These are phyloP conservation scores for Xylocampa areola DNA, from an alignment of 2,888 invertebrate genomes.

Conservation along the genomic window DNA sequence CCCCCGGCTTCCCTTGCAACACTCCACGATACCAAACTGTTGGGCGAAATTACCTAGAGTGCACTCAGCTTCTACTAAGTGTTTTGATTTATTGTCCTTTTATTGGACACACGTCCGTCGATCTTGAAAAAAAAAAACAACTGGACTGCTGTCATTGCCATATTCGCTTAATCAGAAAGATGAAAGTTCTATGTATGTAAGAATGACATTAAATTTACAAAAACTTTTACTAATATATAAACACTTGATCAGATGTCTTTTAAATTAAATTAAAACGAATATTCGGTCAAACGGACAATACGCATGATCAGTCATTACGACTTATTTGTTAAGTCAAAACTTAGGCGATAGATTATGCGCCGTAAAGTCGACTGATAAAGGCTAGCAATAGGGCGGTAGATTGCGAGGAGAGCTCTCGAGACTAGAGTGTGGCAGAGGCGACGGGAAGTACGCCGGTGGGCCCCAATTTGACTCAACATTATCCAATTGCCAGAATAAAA, in stretches of 20 bases:
- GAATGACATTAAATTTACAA: no score
- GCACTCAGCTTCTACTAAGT: conserved; percentile 79
- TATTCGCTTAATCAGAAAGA: background rate
- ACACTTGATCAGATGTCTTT: no score
- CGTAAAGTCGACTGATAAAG: conserved; percentile 73
- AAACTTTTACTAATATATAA: no score
- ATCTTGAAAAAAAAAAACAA: conserved; percentile 62
- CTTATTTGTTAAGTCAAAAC: background rate
- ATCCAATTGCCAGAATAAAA: conserved; percentile 86
- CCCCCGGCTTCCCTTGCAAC: conserved; percentile 65
- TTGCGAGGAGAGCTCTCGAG: conserved; percentile 81
- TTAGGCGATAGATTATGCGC: conserved; percentile 5
- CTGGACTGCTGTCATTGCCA: conserved; percentile 8
- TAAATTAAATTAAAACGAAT: no score
- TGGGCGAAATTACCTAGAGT: conserved; percentile 79
- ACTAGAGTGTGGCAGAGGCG: conserved; percentile 75
- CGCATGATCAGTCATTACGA: background rate
- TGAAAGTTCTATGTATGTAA: no score
- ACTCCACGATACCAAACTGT: conserved; percentile 67
- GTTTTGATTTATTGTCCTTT: conserved; percentile 87
- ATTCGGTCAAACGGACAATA: no score
- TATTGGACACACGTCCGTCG: conserved; percentile 78
- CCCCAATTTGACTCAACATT: conserved; percentile 85
- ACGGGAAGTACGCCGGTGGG: conserved; percentile 84
- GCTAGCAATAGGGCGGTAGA: conserved; percentile 71